A percentile compares a stretch with the other conserved stretches of the same genome.
phyloP scores from a whole-genome alignment of 2,797 vertebrate genomes.

The Eptatretus atami region DNA sequence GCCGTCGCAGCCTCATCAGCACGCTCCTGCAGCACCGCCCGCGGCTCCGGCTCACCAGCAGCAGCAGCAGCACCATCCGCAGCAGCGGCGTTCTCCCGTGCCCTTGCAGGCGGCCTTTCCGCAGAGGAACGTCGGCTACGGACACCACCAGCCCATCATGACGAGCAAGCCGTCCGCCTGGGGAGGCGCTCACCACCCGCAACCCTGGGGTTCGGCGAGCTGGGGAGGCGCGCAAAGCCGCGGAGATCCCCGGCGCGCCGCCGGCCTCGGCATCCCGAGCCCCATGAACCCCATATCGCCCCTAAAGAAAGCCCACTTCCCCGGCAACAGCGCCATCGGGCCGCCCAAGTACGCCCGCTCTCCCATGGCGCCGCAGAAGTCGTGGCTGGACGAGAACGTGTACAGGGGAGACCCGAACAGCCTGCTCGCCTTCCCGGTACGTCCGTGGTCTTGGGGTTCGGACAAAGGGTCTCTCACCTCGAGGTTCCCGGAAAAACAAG shows the following conservation, averaged over 20 bases:
- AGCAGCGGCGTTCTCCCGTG: slow-evolving; percentile 71
- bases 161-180: slow-evolving; percentile 23
- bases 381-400: slow-evolving; percentile 81
- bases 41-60: slow-evolving; percentile 87
- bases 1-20: slow-evolving; percentile 78
- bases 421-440: slow-evolving; percentile 4
- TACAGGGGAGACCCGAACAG: slow-evolving; percentile 44
- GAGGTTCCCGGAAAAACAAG: too few relatives aligned
- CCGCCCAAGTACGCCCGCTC: slow-evolving; percentile 86
- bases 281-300: slow-evolving; percentile 86
- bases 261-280: slow-evolving; percentile 56
- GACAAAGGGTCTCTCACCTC: too few relatives aligned
- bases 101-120: slow-evolving; percentile 66
- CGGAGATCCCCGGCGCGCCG: slow-evolving; percentile 62
- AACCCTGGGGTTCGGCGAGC: slow-evolving; percentile 48
- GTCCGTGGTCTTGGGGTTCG: too few relatives aligned
- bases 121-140: slow-evolving; percentile 73
- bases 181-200: slow-evolving; percentile 57
- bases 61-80: slow-evolving; percentile 70
- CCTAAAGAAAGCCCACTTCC: slow-evolving; percentile 51
- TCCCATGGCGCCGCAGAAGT: slow-evolving; percentile 69
- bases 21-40: slow-evolving; percentile 80
- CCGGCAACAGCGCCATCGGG: slow-evolving; percentile 59
- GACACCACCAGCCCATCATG: slow-evolving; percentile 22
- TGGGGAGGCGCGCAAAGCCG: slow-evolving; percentile 48